Conservation (phyloP, 2,888 invertebrate species). For the Oscheius sp. region DNA sequence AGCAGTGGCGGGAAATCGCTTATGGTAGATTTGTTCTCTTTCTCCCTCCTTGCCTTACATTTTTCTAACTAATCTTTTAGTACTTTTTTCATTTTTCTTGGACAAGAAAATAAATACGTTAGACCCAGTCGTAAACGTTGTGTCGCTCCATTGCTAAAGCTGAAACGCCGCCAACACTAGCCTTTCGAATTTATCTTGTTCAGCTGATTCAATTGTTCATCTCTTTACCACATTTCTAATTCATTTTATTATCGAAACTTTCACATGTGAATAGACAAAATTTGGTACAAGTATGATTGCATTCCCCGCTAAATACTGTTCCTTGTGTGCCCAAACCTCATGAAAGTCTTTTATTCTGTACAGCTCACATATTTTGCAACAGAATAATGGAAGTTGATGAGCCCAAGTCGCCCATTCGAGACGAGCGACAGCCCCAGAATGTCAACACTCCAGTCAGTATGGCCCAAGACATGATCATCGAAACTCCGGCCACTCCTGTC, state of each 20-base stretch:
- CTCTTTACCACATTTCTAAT: background rate
- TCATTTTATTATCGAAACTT: background rate
- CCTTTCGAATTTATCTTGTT: no score
- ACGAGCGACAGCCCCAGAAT: slow-evolving; percentile 1
- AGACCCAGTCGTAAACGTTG: background rate
- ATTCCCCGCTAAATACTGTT: no score
- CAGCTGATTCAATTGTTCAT: background rate
- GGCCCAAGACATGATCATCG: slow-evolving; percentile 16
- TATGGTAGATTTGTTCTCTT: no score
- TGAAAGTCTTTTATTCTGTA: no score
- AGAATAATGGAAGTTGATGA: slow-evolving; percentile 10
- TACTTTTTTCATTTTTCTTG: background rate
- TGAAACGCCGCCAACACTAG: no score
- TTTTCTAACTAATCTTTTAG: no score
- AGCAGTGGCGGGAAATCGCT: no score
- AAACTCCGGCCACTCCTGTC: slow-evolving; percentile 21
- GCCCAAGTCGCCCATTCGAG: slow-evolving; percentile 14
- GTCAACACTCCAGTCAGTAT: slow-evolving; percentile 15
- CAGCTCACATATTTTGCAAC: background rate
- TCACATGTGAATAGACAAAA: background rate
- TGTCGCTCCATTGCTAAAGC: background rate
- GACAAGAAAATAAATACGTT: no score
- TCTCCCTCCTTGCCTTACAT: no score
- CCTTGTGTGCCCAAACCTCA: no score
- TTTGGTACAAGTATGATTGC: no score